Conservation (phyloP, 1,140 invertebrate genomes). For the Ceratosolen solmsi region DNA sequence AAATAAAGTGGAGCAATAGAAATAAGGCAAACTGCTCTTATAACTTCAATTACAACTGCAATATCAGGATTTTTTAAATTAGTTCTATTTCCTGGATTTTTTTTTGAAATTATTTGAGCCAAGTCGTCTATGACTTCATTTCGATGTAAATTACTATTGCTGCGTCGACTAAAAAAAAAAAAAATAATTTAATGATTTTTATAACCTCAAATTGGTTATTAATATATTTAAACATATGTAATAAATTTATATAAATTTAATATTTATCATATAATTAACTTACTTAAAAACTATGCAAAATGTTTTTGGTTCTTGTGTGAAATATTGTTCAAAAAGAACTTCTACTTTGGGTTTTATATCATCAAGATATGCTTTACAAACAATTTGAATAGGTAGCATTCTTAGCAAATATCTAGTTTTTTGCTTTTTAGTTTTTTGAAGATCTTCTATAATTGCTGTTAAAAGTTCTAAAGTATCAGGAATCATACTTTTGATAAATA, state of each 20-base stretch:
- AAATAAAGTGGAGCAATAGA: conserved; percentile 80
- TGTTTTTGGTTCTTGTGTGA: conserved; percentile 80
- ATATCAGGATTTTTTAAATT: conserved; percentile 84
- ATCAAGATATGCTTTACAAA: conserved; percentile 84
- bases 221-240: background rate
- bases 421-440: conserved; percentile 78
- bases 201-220: background rate
- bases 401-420: conserved; percentile 84
- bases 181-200: background rate
- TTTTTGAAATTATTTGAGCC: conserved; percentile 79
- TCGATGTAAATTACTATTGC: conserved; percentile 82
- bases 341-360: conserved; percentile 82
- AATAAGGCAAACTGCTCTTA: conserved; percentile 79
- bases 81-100: conserved; percentile 82
- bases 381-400: conserved; percentile 85
- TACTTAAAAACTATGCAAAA: conserved; percentile 87
- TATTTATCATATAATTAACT: conserved; percentile 53
- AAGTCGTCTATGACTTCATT: conserved; percentile 81
- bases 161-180: conserved; percentile 76
- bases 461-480: conserved; percentile 82
- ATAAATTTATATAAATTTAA: conserved; percentile 1
- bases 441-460: conserved; percentile 82
- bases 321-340: conserved; percentile 82
- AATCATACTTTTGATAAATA: conserved; percentile 87
- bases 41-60: conserved; percentile 86